Conservation (phyloP, 2,888 invertebrate species). For the Hymenopus coronatus region DNA sequence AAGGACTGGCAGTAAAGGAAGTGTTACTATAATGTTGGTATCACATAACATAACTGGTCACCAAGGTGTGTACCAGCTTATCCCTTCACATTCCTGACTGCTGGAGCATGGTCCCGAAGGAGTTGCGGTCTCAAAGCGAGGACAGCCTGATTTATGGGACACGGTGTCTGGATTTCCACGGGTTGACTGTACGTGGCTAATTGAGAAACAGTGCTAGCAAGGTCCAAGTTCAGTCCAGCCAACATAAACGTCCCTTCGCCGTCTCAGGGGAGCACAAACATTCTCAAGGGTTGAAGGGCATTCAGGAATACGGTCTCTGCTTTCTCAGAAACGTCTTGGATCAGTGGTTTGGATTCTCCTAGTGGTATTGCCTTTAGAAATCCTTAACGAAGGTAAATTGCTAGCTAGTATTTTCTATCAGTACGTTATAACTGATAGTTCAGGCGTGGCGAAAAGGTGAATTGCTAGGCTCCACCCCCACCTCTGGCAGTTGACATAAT, state of each 20-base stretch:
- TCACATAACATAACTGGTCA: neutral
- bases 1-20: neutral
- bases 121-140: neutral
- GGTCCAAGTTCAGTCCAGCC: neutral
- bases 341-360: too few species aligned
- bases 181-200: neutral
- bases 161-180: neutral
- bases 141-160: neutral
- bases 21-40: too few species aligned
- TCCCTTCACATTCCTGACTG: neutral
- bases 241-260: slow-evolving; percentile 5
- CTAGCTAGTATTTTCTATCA: too few species aligned
- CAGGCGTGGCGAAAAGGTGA: too few species aligned
- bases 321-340: neutral
- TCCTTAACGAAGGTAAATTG: too few species aligned
- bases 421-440: too few species aligned
- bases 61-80: neutral
- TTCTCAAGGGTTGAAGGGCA: neutral
- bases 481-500: too few species aligned
- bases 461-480: too few species aligned
- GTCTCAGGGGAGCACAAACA: neutral
- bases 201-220: neutral
- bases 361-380: too few species aligned
- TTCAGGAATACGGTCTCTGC: too few species aligned
- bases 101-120: neutral